Conservation (phyloP, 2,113 vertebrate species). For the Hydrochoerus hydrochaeris region DNA sequence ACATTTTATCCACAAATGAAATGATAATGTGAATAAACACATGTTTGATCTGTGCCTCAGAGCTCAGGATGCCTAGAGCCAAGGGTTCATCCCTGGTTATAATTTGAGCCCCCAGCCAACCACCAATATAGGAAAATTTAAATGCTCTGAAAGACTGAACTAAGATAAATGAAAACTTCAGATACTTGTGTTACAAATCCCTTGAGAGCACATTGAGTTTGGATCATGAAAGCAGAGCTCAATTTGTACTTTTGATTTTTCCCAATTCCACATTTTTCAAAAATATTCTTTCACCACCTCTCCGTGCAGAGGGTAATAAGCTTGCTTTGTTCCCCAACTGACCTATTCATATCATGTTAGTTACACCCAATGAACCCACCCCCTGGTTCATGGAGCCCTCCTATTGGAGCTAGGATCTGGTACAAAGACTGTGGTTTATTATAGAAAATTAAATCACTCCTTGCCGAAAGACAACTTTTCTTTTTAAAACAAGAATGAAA, state of each 20-base stretch:
- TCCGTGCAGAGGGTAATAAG: constrained; percentile 27
- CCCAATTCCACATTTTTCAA: constrained; percentile 50
- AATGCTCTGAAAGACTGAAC: constrained; percentile 34
- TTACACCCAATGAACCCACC: constrained; percentile 52
- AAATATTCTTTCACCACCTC: constrained; percentile 60
- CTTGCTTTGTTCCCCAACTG: constrained; percentile 65
- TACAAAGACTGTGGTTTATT: not conserved
- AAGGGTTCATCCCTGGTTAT: not conserved
- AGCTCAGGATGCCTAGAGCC: not conserved
- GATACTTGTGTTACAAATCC: constrained; percentile 65
- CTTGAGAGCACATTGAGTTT: constrained; percentile 50
- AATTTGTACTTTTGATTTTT: constrained; percentile 73
- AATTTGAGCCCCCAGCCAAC: not conserved
- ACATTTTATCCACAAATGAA: constrained; percentile 8
- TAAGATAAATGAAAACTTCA: constrained; percentile 46
- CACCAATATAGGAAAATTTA: constrained; percentile 51
- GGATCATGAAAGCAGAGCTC: constrained; percentile 53
- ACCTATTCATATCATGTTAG: constrained; percentile 68
- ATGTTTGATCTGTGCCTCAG: not conserved
- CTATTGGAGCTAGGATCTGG: constrained; percentile 29
- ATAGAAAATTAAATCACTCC: not conserved
- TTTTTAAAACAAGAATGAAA: constrained; percentile 64
- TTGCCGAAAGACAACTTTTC: constrained; percentile 20
- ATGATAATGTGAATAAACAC: not conserved
- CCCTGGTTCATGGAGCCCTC: not conserved